Evolutionary conservation across 2,113 vertebrate genomes (phyloP).

Genomic region (Macaca nemestrina): DNA sequence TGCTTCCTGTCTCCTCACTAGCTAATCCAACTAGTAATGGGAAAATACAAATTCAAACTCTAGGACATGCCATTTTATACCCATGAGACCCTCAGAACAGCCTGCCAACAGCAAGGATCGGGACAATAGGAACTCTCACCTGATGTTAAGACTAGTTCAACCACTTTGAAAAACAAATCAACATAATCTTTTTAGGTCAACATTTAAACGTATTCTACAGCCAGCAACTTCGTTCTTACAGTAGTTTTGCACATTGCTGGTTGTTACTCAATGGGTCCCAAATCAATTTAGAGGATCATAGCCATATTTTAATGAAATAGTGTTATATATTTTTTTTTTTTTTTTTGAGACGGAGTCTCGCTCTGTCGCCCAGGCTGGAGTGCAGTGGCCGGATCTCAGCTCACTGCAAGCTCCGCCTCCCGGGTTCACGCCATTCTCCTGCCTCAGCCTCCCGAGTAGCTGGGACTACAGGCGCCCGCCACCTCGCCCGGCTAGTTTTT

Average conservation of each 20-base stretch:
- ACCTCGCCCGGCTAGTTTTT: too few species aligned
- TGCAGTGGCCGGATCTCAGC: too few species aligned
- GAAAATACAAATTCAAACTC: background rate
- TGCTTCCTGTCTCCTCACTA: background rate
- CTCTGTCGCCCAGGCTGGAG: too few species aligned
- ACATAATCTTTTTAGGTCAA: background rate
- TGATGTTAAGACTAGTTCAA: background rate
- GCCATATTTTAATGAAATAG: background rate
- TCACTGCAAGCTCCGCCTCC: too few species aligned
- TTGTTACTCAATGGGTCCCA: background rate
- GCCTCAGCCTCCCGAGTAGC: too few species aligned
- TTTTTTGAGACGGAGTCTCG: too few species aligned
- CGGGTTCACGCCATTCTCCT: too few species aligned
- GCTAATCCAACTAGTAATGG: background rate
- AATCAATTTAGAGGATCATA: background rate
- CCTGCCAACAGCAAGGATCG: background rate
- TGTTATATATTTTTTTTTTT: background rate
- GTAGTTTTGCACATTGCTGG: background rate
- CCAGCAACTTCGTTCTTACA: background rate
- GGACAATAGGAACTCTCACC: background rate
- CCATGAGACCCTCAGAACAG: background rate
- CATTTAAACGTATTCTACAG: background rate
- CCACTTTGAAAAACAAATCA: background rate
- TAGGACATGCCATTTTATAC: background rate
- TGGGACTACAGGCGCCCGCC: too few species aligned